These are phyloP conservation scores for Rhabdomys dilectus DNA, from an alignment of 2,113 vertebrate genomes.

Conservation along the genomic window DNA sequence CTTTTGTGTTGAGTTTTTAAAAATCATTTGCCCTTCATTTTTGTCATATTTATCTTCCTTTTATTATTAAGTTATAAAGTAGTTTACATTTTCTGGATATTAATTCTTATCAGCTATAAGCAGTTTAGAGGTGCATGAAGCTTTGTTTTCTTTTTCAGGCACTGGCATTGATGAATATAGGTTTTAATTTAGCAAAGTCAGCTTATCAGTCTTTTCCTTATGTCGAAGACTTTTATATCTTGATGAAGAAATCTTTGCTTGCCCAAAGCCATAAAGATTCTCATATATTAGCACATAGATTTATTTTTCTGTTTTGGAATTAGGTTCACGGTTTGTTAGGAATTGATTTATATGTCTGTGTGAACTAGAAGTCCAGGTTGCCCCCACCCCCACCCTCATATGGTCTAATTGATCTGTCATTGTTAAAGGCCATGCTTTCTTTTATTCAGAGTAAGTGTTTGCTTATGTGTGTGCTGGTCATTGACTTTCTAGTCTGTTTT, in stretches of 20 bases:
- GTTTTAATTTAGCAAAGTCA: neutral
- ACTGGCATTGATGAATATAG: neutral
- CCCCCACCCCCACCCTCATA: neutral
- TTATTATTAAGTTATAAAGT: neutral
- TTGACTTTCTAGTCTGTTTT: neutral
- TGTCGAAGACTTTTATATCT: neutral
- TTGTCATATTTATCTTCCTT: conserved; percentile 42
- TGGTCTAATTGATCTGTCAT: neutral
- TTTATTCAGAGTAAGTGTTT: neutral
- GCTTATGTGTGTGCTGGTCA: neutral
- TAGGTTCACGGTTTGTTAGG: neutral
- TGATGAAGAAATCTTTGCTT: conserved; percentile 31
- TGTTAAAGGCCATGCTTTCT: neutral
- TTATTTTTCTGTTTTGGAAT: neutral
- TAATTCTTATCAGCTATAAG: neutral
- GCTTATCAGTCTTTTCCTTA: neutral
- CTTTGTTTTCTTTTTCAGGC: conserved; percentile 20
- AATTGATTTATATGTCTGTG: conserved; percentile 9
- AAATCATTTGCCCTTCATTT: neutral
- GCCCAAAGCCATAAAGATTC: neutral
- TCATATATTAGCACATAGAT: neutral
- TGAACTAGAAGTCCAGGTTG: neutral
- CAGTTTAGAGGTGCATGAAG: neutral
- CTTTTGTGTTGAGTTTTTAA: conserved; percentile 4
- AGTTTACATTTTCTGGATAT: neutral